A percentile compares a stretch with the other conserved stretches of the same genome.
Evolutionary conservation across 2,888 invertebrate species (phyloP).

Genomic region (Drosophila nr. medialis): DNA sequence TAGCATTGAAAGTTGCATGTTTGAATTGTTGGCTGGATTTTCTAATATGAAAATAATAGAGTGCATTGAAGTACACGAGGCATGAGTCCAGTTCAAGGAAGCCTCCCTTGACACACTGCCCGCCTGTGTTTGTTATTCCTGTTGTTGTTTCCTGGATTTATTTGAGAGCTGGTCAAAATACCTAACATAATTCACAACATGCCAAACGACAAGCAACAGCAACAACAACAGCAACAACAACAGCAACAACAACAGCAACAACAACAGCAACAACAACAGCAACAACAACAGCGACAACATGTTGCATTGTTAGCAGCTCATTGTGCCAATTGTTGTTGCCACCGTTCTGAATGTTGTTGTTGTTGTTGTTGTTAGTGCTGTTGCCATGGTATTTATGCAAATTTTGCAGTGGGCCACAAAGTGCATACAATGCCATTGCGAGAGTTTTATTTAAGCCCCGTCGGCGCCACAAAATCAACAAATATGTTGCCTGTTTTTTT

Average conservation of each 20-base stretch:
- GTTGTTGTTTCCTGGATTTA: constrained; percentile 46
- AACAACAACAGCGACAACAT: constrained; percentile 69
- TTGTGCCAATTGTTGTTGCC: constrained; percentile 61
- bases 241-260: constrained; percentile 72
- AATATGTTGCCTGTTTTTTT: constrained; percentile 1
- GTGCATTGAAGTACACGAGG: constrained; percentile 4
- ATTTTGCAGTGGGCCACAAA: constrained; percentile 66
- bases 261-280: constrained; percentile 57
- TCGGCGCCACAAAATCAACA: constrained; percentile 24
- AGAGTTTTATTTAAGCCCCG: constrained; percentile 34
- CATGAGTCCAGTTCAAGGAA: constrained; percentile 23
- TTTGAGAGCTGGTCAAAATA: constrained; percentile 69
- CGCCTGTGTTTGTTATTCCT: constrained; percentile 20
- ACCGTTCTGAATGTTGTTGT: neutral
- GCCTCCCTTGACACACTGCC: constrained; percentile 25
- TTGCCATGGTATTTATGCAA: constrained; percentile 79
- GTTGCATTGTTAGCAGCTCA: constrained; percentile 80
- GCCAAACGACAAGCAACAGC: constrained; percentile 73
- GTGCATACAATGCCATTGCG: constrained; percentile 56
- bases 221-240: constrained; percentile 54
- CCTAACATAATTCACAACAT: constrained; percentile 81
- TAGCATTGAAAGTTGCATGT: constrained; percentile 59
- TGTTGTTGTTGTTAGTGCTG: constrained; percentile 34
- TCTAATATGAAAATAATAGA: constrained; percentile 52
- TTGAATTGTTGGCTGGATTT: constrained; percentile 21